These are phyloP conservation scores for Struthio camelus DNA, from an alignment of 2,113 vertebrate species.

Conservation along the genomic window DNA sequence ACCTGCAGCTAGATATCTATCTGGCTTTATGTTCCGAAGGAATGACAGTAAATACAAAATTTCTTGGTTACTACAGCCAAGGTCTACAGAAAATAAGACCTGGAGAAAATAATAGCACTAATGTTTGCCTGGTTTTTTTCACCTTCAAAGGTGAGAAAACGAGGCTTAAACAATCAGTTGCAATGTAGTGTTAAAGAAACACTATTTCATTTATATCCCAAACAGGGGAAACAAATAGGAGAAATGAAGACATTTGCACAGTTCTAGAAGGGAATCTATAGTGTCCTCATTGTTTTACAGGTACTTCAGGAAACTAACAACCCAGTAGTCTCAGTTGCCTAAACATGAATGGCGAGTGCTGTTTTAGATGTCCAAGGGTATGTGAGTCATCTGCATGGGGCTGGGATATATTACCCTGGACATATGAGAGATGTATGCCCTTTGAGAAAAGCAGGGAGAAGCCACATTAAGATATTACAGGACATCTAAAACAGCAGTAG, in stretches of 20 bases:
- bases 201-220: neutral
- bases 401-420: neutral
- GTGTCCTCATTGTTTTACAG: neutral
- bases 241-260: neutral
- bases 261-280: neutral
- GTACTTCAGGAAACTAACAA: too few relatives aligned
- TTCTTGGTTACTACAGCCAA: neutral
- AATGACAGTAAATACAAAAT: neutral
- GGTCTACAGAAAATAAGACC: neutral
- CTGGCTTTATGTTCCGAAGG: neutral
- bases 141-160: neutral
- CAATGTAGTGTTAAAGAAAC: neutral
- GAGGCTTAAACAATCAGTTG: neutral
- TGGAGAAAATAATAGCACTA: neutral
- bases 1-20: neutral
- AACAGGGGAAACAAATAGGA: neutral
- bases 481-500: neutral
- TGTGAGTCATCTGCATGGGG: neutral
- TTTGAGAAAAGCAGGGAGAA: neutral
- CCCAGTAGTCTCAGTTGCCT: neutral
- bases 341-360: neutral
- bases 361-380: neutral
- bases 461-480: neutral
- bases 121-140: neutral
- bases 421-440: rapidly evolving